Evolutionary conservation across 1,140 invertebrate genomes (phyloP), one percentile per base, ranked within the genome.

Genomic region (Hylaeus anthracinus): DNA sequence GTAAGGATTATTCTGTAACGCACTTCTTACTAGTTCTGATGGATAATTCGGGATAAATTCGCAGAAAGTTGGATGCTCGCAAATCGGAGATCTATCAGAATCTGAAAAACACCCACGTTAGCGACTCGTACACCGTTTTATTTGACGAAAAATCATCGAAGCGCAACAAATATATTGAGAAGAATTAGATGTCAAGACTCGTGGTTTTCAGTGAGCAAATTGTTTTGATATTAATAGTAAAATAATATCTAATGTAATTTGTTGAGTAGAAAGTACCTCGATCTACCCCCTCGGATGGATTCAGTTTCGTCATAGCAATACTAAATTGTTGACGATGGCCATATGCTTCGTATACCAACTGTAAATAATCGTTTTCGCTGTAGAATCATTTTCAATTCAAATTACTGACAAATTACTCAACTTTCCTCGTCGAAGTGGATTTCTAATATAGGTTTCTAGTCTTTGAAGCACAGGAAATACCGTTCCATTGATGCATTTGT

Each of bases 1-100:
- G 5, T 55, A 41, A 10, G 48, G 66, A 65, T 81, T 51, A 2
- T 65, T 63, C 3, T 51, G 3, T 12, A 81, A 39, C 5, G 67
- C 73, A 0, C 5, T 5, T 14, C 10, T 39, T 12, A 81, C 60
- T 26, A 65, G 26, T 0, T 77, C 53, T 0, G 14, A 26, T 12
- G 79, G 79, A 69, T 81, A 81, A 37, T 77, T 1, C 0, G 37
- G 5, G 14, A 39, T 12, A 56, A 26, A 2, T 71, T 81, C 79
- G 37, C 79, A 81, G 5, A 51, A 81, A 41, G 58, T 58, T 26
- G 6, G 15, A 8, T 53, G 1, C 5, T 64, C 5, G 12, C 79
- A 81, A n/a, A 12, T 4, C 4, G 65, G 10, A 43, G 5, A 37
- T 39, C 5, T 1, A 14, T 4, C 5, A 9, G 8, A 4, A 3